Percentiles rank a stretch among this genome's conserved stretches.
Evolutionary conservation across 2,797 vertebrate species (phyloP).

Genomic region (Ciconia nigra): DNA sequence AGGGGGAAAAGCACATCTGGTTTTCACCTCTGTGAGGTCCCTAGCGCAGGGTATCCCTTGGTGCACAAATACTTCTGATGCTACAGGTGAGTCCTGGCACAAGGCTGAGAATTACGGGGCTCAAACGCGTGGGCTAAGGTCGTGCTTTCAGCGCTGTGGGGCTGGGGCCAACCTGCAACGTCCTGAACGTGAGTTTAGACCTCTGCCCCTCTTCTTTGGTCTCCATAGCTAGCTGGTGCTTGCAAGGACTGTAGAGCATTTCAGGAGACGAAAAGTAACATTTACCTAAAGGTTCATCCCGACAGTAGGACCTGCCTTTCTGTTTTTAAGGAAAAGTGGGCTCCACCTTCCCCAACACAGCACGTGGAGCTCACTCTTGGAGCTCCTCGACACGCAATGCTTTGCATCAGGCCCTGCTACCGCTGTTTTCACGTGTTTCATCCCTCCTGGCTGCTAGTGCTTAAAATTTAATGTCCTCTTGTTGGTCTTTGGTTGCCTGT

Average conservation of each 20-base stretch:
- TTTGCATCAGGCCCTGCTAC: not conserved
- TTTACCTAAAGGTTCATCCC: not conserved
- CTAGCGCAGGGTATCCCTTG: not conserved
- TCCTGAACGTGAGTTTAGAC: not conserved
- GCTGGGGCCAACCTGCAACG: not conserved
- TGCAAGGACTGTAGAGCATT: not conserved
- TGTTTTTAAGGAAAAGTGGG: not conserved
- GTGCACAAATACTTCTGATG: not conserved
- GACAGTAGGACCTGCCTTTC: not conserved
- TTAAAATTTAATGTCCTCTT: not conserved
- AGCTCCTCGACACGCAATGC: rapidly evolving
- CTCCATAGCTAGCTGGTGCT: not conserved
- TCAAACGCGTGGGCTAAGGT: rapidly evolving
- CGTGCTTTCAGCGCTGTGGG: not conserved
- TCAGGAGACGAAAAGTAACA: not conserved
- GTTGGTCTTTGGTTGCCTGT: not conserved
- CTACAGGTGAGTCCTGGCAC: not conserved
- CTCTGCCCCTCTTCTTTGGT: not conserved
- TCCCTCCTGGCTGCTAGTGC: not conserved
- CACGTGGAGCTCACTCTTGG: not conserved
- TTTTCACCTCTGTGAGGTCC: not conserved
- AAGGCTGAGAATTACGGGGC: rapidly evolving
- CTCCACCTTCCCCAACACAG: not conserved
- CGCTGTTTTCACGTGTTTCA: rapidly evolving
- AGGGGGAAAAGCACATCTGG: not conserved